Evolutionary conservation across 2,888 invertebrate genomes (phyloP), one percentile per base, ranked within the genome.

Genomic region (Dynastes tityus): DNA sequence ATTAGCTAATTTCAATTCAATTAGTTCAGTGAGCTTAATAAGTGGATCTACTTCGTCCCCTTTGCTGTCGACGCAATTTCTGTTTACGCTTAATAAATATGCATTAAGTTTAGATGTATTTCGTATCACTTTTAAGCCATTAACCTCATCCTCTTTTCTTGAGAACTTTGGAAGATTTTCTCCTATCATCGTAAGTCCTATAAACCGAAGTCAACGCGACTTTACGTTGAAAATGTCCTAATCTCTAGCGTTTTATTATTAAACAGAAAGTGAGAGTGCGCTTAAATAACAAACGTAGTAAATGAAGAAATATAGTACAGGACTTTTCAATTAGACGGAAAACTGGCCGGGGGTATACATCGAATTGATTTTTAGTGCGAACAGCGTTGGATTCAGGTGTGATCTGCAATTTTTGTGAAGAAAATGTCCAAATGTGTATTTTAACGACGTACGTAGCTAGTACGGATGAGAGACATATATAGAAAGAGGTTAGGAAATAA

Each of bases 241-340:
- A 74, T 74, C 61, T 74, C 63, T 63, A 13, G 29, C 64, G 27
- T 67, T 67, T 53, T 53, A 76, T 67, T 67, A 58, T 63, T 16
- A 45, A 45, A 16, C 55, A 63, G 75, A 63, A 53, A 68, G 76
- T 68, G 51, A 76, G 63, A 67, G 65, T 63, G 22, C 27, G 49
- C 68, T 63, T 63, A 40, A 63, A 51, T 29, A 78, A 73, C 45
- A 29, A 71, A 73, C 53, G 51, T 22, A 58, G 51, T 73, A 49
- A 63, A 61, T 78, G 63, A 45, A 27, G 71, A 51, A 78, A 73
- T 71, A 49, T 37, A 65, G 64, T 78, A 78, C 78, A 78, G 51
- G 53, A 63, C 63, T 78, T 78, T 78, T 78, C 78, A 71, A 78
- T 78, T 78, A 78, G 61, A 16, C 16, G 22, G 37, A 51, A 51